These are phyloP conservation scores for Monodelphis domestica DNA, from an alignment of 2,797 vertebrate genomes.

Conservation along the genomic window DNA sequence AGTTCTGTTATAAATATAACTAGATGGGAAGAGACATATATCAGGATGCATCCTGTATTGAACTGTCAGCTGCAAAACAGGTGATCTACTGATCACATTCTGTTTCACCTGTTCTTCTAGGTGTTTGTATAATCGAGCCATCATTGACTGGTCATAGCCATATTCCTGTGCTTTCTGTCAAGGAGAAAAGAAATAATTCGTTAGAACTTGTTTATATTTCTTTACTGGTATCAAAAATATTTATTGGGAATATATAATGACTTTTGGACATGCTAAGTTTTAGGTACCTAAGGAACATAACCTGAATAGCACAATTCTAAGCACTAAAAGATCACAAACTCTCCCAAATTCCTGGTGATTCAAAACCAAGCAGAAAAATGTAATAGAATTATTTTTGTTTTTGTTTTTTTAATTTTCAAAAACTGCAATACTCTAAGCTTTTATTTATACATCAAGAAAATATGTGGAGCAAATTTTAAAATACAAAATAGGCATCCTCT, in stretches of 20 bases:
- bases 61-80: constrained; percentile 84
- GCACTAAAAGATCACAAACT: not conserved
- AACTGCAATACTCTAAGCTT: not conserved
- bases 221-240: not conserved
- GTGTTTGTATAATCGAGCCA: constrained; percentile 87
- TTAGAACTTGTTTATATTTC: not conserved
- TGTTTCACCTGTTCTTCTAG: constrained; percentile 79
- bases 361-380: not conserved
- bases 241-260: not conserved
- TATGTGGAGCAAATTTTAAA: not conserved
- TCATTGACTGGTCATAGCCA: constrained; percentile 90
- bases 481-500: not conserved
- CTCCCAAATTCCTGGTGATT: not conserved
- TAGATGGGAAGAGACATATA: constrained; percentile 91
- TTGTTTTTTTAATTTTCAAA: not conserved
- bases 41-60: constrained; percentile 94
- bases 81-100: constrained; percentile 62
- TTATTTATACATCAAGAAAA: not conserved
- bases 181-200: not conserved
- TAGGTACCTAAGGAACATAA: not conserved
- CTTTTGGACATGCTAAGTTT: not conserved
- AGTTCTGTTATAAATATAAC: constrained; percentile 86
- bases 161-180: constrained; percentile 89
- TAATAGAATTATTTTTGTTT: no score
- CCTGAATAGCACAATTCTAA: not conserved